phyloP scores from a whole-genome alignment of 2,113 vertebrate genomes.

The Apistogramma diplotaenia region DNA sequence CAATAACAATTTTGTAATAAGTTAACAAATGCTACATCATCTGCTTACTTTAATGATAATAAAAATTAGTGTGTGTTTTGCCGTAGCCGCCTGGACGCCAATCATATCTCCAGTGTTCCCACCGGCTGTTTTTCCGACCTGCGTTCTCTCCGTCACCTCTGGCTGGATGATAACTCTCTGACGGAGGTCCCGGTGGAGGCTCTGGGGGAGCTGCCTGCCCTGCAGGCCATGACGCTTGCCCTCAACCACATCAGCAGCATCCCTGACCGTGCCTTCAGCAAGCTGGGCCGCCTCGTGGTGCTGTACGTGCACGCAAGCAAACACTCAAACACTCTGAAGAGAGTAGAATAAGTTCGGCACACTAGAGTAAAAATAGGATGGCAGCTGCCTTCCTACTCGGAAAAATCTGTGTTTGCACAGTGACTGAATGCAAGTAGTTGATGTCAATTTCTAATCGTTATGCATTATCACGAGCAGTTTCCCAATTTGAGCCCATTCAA shows the following conservation, averaged over 20 bases:
- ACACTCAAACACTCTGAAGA: too few species aligned
- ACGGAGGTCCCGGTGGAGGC: slow-evolving; percentile 83
- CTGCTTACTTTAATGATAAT: not conserved
- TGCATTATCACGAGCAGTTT: too few species aligned
- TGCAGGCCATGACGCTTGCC: slow-evolving; percentile 91
- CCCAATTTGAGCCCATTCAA: too few species aligned
- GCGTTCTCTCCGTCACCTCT: slow-evolving; percentile 85
- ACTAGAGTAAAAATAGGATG: not conserved
- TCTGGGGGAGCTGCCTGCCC: slow-evolving; percentile 80
- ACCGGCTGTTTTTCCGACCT: slow-evolving; percentile 84
- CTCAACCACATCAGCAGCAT: slow-evolving; percentile 86
- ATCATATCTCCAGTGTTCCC: slow-evolving; percentile 85
- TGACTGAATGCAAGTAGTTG: too few species aligned
- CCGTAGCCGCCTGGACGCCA: slow-evolving; percentile 87
- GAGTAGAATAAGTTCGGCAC: not conserved
- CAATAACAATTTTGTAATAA: too few species aligned
- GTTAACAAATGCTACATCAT: too few species aligned
- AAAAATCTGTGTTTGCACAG: too few species aligned
- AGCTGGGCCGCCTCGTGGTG: slow-evolving; percentile 87
- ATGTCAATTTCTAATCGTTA: too few species aligned
- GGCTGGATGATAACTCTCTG: slow-evolving; percentile 90
- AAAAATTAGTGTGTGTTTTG: not conserved
- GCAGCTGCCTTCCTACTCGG: too few species aligned
- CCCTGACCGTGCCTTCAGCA: slow-evolving; percentile 86
- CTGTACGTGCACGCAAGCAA: slow-evolving; percentile 78